Base-by-base conservation (phyloP, 2,113 vertebrate genomes). In the Campylomormyrus tamandua region DNA sequence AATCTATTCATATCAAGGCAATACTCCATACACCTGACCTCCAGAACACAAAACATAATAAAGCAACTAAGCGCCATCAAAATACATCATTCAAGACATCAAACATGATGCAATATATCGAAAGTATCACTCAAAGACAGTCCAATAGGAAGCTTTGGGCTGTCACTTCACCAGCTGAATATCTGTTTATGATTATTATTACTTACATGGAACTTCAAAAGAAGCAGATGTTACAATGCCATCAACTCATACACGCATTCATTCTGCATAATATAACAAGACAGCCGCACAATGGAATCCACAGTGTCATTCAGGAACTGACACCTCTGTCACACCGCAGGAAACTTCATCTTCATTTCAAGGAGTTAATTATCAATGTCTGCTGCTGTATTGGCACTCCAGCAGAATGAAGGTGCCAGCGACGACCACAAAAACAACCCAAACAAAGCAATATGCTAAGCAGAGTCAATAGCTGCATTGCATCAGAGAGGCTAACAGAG, bases 301-400 rank as follows among this genome's bases (percentile, higher is more conserved):
- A 24, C 19, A 56, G 85, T 88, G 91, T 90, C 91, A 89, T 27
- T 66, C 45, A 88, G 77, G 42, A 87, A 35, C 49, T 91, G 91
- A 93, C 90, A 74, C 89, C 85, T 83, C 80, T 87, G 90, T 91
- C 86, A 90, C 87, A 83, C 91, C 89, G 93, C 7, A 35, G 53
- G 27, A 24, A 56, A 80, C 74, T 89, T 91, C 83, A 56, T 90
- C 85, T 89, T 87, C n/a, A 2, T 91, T 91, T 89, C 89, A 92
- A 87, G 91, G 86, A 87, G 77, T 90, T 93, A 94, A 94, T 94
- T 94, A 93, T 88, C 46, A 62, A 89, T 91, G 92, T 93, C 92
- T 80, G 85, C 85, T 15, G 87, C 87, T 17, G 80, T 39, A 91
- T 90, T 91, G 89, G 77, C 58, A 62, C 35, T 80, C 83, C 89